Conservation (phyloP, 2,888 invertebrate genomes). For the Hydropsyche betteni region DNA sequence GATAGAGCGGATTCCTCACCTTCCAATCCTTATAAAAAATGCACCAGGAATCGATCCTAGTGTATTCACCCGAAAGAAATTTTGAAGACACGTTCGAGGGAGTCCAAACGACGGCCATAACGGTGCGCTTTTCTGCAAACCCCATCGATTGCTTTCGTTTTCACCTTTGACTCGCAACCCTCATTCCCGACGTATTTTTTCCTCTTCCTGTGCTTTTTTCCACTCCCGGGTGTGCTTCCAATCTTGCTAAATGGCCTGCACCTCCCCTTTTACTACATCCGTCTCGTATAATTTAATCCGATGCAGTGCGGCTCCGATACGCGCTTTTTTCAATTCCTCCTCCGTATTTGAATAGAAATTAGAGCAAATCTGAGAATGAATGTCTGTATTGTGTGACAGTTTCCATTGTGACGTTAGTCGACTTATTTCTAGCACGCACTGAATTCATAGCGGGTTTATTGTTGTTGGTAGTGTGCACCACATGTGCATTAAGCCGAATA, state of each 20-base stretch:
- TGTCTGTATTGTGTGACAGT: conserved; percentile 16
- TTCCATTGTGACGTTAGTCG: conserved; percentile 1
- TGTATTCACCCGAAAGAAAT: neutral
- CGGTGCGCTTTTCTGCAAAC: conserved; percentile 25
- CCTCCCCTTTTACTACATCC: conserved; percentile 12
- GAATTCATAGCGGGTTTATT: neutral
- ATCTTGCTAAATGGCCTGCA: conserved; percentile 39
- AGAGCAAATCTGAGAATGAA: too few species aligned
- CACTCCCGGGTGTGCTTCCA: conserved; percentile 27
- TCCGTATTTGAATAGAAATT: too few species aligned
- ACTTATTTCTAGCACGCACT: conserved; percentile 28
- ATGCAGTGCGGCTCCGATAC: conserved; percentile 15
- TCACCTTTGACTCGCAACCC: conserved; percentile 7
- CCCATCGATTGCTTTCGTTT: conserved; percentile 22
- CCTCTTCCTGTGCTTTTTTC: conserved; percentile 11
- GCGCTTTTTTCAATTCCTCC: neutral
- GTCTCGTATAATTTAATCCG: conserved; percentile 38
- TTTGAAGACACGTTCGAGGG: neutral
- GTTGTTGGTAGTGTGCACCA: neutral
- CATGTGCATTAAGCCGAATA: neutral
- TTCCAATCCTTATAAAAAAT: too few species aligned
- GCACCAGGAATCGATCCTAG: too few species aligned
- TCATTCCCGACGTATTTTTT: neutral
- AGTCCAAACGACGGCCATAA: conserved; percentile 18
- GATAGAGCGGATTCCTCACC: too few species aligned